Conservation (phyloP, 2,888 invertebrate genomes). For the Coenonympha arcania region DNA sequence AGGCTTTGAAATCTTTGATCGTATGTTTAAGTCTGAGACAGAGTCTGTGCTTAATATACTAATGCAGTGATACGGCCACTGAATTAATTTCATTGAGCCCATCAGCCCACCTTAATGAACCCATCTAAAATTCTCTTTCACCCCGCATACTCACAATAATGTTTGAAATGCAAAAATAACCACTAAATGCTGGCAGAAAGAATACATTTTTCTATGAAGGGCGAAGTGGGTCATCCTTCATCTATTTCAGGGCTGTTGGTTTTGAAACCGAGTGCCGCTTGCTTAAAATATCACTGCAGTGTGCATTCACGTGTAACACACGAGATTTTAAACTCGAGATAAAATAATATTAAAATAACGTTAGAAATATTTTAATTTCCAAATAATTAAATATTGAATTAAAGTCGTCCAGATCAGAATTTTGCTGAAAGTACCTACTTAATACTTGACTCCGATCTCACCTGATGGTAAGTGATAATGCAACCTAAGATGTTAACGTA, state of each 20-base stretch:
- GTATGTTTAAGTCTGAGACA: too few species aligned
- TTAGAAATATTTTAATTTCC: neutral
- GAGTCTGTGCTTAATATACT: too few species aligned
- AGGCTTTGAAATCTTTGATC: too few species aligned
- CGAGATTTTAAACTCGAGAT: conserved; percentile 30
- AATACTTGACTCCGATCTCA: too few species aligned
- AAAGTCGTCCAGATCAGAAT: too few species aligned
- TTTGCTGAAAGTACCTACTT: too few species aligned
- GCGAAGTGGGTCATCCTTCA: conserved; percentile 60
- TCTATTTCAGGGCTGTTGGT: conserved; percentile 60
- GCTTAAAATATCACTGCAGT: conserved; percentile 63
- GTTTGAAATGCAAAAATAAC: conserved; percentile 16
- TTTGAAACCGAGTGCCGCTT: conserved; percentile 51
- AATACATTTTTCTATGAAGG: conserved; percentile 33
- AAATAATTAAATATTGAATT: neutral
- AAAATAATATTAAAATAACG: neutral
- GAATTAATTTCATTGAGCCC: conserved; percentile 21
- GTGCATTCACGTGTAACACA: conserved; percentile 49
- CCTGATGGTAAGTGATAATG: too few species aligned
- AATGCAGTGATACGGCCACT: too few species aligned
- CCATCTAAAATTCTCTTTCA: conserved; percentile 17
- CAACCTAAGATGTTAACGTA: too few species aligned
- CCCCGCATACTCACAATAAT: conserved; percentile 1
- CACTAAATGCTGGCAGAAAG: conserved; percentile 23
- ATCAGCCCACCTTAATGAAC: conserved; percentile 15